These are phyloP conservation scores for Myotis pilosus DNA, from an alignment of 2,797 vertebrate genomes.

Conservation along the genomic window DNA sequence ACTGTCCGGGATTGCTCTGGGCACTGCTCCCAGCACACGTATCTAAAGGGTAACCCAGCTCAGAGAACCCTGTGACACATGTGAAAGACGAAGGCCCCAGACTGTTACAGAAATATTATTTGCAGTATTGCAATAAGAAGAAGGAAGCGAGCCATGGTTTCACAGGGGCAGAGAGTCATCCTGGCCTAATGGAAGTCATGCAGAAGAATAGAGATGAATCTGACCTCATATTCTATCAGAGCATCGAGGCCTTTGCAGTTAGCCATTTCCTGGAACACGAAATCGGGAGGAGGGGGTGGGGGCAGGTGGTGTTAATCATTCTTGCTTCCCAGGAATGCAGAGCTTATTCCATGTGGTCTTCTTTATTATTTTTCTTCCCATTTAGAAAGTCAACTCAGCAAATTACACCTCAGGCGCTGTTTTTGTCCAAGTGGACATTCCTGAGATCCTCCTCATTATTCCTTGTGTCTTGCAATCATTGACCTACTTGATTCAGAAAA, in stretches of 20 bases:
- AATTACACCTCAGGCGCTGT: neutral
- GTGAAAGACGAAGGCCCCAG: neutral
- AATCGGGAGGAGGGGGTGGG: accelerated
- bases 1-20: neutral
- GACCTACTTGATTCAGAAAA: neutral
- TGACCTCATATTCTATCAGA: neutral
- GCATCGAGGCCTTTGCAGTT: accelerated
- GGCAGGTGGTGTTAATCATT: neutral
- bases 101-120: neutral
- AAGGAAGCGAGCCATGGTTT: neutral
- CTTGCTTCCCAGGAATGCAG: neutral
- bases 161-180: neutral
- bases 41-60: neutral
- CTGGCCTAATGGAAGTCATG: accelerated
- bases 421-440: neutral
- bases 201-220: neutral
- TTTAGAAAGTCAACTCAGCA: neutral
- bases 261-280: neutral
- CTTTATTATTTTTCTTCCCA: neutral
- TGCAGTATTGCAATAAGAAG: neutral
- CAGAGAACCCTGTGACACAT: neutral
- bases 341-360: neutral
- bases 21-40: neutral
- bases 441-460: neutral
- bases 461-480: neutral